Evolutionary conservation across 2,113 vertebrate genomes (phyloP), one percentile per base, ranked within the genome.

Genomic region (Crocuta crocuta): DNA sequence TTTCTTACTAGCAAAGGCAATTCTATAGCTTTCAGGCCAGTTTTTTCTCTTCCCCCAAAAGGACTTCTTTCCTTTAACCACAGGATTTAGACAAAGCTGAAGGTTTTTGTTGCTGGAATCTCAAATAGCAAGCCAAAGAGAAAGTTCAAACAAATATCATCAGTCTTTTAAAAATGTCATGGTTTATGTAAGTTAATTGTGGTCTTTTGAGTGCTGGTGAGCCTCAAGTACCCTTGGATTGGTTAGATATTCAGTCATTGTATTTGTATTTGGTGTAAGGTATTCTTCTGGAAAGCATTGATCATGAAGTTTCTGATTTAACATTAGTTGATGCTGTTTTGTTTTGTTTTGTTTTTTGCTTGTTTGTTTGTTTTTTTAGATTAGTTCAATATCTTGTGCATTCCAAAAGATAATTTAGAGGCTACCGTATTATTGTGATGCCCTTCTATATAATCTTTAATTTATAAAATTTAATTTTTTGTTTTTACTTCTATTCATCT

Each of bases 161-260:
- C 50, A 71, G 63, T 91, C 78, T 94, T 97, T 95, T 70, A 48
- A 83, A 97, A 97, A 89, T 93, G 79, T 17, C 96, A 55, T 93
- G 86, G 73, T 45, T 91, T 86, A 89, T 95, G 61, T 94, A 97
- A 93, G 97, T 97, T 74, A 96, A 61, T 81, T 68, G 39, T 58
- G 87, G 61, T 78, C 31, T n/a, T 91, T 91, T 91, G 58, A 73
- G 55, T 95, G 24, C 83, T 84, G 21, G 39, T 68, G 89, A 95
- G 35, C 65, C 81, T 53, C 66, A 45, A 71, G 68, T 70, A 78
- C 63, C 68, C 66, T 85, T 90, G 53, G 45, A 33, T 70, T 81
- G 39, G 15, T 39, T 86, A 45, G 53, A 50, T 70, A 55, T 71
- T 80, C 89, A 81, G 11, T 55, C 45, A 16, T 80, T 84, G 83